Conservation (phyloP, 2,888 invertebrate species). For the Rotaria macrura region DNA sequence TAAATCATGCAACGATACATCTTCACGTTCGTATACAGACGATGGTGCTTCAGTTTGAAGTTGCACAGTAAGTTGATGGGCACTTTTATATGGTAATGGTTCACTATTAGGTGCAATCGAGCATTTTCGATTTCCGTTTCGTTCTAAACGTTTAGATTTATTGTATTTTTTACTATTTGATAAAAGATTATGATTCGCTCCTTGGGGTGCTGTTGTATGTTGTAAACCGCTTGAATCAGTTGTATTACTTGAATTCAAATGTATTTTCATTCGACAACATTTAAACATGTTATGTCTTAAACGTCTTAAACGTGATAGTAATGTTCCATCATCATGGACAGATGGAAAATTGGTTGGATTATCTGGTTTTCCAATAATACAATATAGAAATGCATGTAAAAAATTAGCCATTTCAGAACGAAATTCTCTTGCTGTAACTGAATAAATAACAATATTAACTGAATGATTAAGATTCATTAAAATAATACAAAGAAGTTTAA, state of each 20-base stretch:
- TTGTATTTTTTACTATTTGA: not conserved
- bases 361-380: not conserved
- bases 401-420: constrained; percentile 12
- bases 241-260: not conserved
- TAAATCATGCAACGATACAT: not conserved
- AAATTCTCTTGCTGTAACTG: constrained; percentile 33
- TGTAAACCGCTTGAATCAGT: not conserved
- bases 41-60: not conserved
- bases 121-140: not conserved
- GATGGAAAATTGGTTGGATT: not conserved
- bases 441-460: constrained; percentile 33
- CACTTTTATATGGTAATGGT: not conserved
- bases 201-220: not conserved
- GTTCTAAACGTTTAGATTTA: not conserved
- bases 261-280: not conserved
- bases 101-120: not conserved
- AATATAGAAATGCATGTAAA: not conserved
- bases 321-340: not conserved
- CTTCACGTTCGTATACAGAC: not conserved
- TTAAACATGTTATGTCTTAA: not conserved
- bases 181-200: not conserved
- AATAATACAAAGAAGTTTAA: constrained; percentile 33
- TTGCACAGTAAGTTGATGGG: not conserved
- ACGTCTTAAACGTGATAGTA: not conserved
- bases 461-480: constrained; percentile 33